A percentile compares a stretch with the other conserved stretches of the same genome.
phyloP scores from a whole-genome alignment of 2,113 vertebrate species.

The Menidia beryllina region DNA sequence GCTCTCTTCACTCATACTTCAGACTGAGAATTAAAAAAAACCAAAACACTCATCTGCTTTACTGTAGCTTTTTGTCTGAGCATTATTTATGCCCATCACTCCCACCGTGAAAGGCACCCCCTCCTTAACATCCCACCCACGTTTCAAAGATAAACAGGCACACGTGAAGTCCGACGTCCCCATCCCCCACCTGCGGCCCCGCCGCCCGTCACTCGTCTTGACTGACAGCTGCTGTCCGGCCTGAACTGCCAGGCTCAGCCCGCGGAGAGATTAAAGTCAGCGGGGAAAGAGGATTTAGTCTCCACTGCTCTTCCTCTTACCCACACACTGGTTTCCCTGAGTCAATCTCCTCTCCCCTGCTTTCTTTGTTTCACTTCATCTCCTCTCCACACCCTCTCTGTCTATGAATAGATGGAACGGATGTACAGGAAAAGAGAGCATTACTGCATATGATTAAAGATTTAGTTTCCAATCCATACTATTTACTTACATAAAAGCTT shows the following conservation, averaged over 20 bases:
- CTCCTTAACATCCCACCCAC: slow-evolving; percentile 25
- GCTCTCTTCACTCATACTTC: neutral
- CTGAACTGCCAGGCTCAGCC: slow-evolving; percentile 58
- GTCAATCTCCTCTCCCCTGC: slow-evolving; percentile 18
- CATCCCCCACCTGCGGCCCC: slow-evolving; percentile 45
- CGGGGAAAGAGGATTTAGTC: slow-evolving; percentile 77
- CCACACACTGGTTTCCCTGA: slow-evolving; percentile 14
- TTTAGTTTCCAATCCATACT: neutral
- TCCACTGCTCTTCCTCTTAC: slow-evolving; percentile 12
- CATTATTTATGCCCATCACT: neutral
- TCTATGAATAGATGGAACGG: slow-evolving; percentile 6
- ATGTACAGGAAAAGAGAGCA: neutral
- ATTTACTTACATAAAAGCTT: neutral
- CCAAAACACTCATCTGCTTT: neutral
- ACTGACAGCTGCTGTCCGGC: slow-evolving; percentile 63
- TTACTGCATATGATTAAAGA: neutral
- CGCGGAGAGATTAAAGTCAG: slow-evolving; percentile 73
- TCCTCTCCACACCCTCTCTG: neutral
- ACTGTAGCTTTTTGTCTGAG: neutral
- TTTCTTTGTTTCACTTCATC: slow-evolving; percentile 43
- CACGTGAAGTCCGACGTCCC: slow-evolving; percentile 8
- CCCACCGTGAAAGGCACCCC: slow-evolving; percentile 3
- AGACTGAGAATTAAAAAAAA: neutral
- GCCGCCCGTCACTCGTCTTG: slow-evolving; percentile 43
- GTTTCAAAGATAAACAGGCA: slow-evolving; percentile 15